These are phyloP conservation scores for Hypotaenidia okinawae DNA, from an alignment of 2,797 vertebrate genomes.

Conservation along the genomic window DNA sequence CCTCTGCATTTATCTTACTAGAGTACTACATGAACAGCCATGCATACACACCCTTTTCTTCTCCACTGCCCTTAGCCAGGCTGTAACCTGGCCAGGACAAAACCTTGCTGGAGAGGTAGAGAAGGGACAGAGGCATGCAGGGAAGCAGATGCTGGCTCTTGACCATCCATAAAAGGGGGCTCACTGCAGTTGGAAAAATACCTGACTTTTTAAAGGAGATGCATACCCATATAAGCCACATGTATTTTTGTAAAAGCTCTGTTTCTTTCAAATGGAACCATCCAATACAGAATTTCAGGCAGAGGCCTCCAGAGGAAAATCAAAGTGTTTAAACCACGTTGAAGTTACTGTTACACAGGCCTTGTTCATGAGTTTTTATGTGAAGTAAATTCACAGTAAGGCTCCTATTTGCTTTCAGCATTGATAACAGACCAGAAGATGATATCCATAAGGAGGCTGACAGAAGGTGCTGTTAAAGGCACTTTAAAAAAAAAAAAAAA, in stretches of 20 bases:
- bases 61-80: background rate
- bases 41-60: background rate
- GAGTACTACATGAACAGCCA: background rate
- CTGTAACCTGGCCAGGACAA: background rate
- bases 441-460: background rate
- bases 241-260: background rate
- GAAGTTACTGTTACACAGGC: background rate
- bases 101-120: background rate
- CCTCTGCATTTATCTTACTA: background rate
- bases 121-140: background rate
- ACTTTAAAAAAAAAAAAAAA: too few species aligned
- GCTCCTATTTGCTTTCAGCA: background rate
- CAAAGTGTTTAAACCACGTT: background rate
- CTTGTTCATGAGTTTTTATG: background rate
- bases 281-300: background rate
- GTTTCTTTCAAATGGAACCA: background rate
- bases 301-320: background rate
- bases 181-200: background rate
- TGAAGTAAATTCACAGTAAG: background rate
- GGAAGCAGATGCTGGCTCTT: background rate
- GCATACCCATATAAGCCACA: background rate
- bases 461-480: slow-evolving; percentile 6
- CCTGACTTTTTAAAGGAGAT: background rate
- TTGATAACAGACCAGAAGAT: background rate
- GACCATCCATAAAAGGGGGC: background rate